Percentiles rank a stretch among this genome's conserved stretches.
Conservation (phyloP, 2,113 vertebrate species). For the Cololabis saira region DNA sequence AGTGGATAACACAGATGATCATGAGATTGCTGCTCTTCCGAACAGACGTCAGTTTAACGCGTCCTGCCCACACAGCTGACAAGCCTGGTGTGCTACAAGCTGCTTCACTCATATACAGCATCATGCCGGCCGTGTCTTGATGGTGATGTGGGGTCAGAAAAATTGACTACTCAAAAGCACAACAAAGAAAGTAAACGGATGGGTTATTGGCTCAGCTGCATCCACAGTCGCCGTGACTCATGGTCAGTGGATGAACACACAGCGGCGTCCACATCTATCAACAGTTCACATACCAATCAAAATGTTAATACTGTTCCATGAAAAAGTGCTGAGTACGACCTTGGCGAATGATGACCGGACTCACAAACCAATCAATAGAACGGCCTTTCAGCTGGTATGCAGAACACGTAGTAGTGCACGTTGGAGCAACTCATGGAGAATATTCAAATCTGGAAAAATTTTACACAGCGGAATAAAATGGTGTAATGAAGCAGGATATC, state of each 20-base stretch:
- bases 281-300: background rate
- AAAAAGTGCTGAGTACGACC: background rate
- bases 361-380: background rate
- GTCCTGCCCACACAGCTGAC: conserved; percentile 17
- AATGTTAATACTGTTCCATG: background rate
- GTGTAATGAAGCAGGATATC: no score
- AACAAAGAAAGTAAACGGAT: conserved; percentile 4
- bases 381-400: background rate
- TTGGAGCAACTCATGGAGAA: background rate
- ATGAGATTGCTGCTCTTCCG: conserved; percentile 17
- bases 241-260: no score
- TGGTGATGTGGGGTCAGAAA: conserved; percentile 7
- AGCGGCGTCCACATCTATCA: background rate
- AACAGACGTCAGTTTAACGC: conserved; percentile 11
- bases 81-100: background rate
- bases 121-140: background rate
- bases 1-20: conserved; percentile 5
- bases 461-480: no score
- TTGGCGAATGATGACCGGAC: background rate
- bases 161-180: background rate
- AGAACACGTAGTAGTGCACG: background rate
- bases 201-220: background rate
- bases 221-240: background rate
- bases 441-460: background rate
- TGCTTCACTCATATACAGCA: conserved; percentile 2